phyloP scores from a whole-genome alignment of 2,888 invertebrate genomes.

The Syritta pipiens region DNA sequence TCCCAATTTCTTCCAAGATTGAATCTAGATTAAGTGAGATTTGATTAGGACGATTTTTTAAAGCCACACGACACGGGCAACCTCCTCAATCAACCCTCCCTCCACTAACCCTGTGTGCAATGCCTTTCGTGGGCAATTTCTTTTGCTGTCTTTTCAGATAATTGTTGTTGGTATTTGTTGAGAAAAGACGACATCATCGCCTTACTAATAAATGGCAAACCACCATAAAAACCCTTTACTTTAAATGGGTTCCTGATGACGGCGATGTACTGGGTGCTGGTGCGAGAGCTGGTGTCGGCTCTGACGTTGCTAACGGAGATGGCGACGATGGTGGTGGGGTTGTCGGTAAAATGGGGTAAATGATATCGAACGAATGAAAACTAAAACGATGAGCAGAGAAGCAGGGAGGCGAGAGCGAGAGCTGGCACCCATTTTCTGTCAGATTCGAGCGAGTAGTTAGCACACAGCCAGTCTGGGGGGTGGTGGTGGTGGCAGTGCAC shows the following conservation, averaged over 20 bases:
- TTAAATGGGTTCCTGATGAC: constrained; percentile 18
- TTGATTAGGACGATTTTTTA: too few species aligned
- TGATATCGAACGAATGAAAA: constrained; percentile 29
- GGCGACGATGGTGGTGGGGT: too few species aligned
- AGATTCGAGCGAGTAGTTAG: constrained; percentile 4
- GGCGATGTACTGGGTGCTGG: too few species aligned
- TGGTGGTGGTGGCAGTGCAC: not conserved
- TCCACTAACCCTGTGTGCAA: not conserved
- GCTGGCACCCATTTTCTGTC: constrained; percentile 8
- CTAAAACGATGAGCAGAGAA: not conserved
- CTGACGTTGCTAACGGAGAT: too few species aligned
- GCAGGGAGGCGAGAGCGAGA: too few species aligned
- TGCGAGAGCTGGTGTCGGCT: too few species aligned
- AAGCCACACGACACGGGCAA: too few species aligned
- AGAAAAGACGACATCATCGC: not conserved
- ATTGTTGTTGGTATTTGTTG: too few species aligned
- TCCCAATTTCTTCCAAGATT: too few species aligned
- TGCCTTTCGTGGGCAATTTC: not conserved
- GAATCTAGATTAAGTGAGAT: too few species aligned
- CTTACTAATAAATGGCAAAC: not conserved
- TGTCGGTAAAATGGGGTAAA: constrained; percentile 10
- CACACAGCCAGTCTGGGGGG: too few species aligned
- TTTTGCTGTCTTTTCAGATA: not conserved
- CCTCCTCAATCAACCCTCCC: too few species aligned
- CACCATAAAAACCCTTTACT: not conserved